Evolutionary conservation across 2,888 invertebrate species (phyloP).

Genomic region (Eudemis profundana): DNA sequence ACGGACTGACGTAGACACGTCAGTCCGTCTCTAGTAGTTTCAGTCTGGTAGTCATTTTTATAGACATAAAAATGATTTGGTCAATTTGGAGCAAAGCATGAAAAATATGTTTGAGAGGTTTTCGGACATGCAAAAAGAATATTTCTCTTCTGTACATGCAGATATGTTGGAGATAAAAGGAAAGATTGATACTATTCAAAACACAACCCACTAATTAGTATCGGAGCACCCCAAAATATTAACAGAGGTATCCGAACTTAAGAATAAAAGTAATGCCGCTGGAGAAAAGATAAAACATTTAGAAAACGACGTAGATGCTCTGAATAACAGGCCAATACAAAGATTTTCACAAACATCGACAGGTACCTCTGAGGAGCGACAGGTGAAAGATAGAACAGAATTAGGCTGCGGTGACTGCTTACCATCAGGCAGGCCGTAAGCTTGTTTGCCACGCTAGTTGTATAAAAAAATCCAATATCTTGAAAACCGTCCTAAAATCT

Average conservation of each 20-base stretch:
- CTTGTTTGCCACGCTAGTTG: no score
- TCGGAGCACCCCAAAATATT: background rate
- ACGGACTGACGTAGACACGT: no score
- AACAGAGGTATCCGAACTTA: background rate
- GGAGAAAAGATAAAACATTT: background rate
- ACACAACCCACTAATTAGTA: background rate
- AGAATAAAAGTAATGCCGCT: background rate
- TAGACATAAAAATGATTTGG: no score
- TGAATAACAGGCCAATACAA: background rate
- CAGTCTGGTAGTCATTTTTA: no score
- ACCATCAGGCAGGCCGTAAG: no score
- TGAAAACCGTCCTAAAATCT: background rate
- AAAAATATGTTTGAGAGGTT: background rate
- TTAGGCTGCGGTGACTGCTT: no score
- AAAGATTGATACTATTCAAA: background rate
- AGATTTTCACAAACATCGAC: background rate
- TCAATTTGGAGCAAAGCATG: background rate
- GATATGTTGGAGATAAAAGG: background rate
- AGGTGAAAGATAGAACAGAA: no score
- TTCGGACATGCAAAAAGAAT: background rate
- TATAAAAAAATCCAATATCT: no score
- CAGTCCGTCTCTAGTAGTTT: no score
- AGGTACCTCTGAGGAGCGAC: background rate
- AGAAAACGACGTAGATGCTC: background rate
- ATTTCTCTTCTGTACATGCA: background rate